phyloP scores from a whole-genome alignment of 37 sponge, comb jelly and placozoan species.

The Spongilla lacustris region DNA sequence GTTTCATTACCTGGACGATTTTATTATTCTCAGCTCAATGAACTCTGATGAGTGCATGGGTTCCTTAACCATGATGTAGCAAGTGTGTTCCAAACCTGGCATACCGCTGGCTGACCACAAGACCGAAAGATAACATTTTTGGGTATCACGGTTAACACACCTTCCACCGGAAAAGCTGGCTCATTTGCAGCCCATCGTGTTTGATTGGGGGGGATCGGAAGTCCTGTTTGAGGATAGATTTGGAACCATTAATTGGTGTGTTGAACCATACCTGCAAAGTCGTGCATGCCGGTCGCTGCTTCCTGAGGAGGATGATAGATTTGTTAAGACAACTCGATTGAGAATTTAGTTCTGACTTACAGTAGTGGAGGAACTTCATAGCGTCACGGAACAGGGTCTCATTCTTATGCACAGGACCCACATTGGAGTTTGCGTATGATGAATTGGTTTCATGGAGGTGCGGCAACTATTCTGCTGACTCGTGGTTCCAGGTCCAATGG shows the following conservation, averaged over 20 bases:
- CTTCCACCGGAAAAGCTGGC: slow-evolving; percentile 48
- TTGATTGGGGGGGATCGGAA: slow-evolving; percentile 6
- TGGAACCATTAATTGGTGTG: slow-evolving; percentile 26
- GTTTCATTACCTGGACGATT: slow-evolving; percentile 44
- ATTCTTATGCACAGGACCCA: background rate
- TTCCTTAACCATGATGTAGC: background rate
- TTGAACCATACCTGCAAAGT: slow-evolving; percentile 46
- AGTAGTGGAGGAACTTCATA: slow-evolving; percentile 25
- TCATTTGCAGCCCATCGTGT: background rate
- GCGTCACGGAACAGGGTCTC: slow-evolving; percentile 11
- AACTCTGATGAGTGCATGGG: background rate
- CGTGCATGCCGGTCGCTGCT: slow-evolving; percentile 16
- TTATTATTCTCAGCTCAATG: background rate
- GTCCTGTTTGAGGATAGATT: background rate
- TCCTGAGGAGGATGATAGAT: background rate
- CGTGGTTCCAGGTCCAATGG: slow-evolving; percentile 19
- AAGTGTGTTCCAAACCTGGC: background rate
- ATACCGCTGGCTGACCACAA: slow-evolving; percentile 43
- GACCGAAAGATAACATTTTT: slow-evolving; percentile 20
- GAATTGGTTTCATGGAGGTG: slow-evolving; percentile 27
- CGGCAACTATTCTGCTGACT: background rate
- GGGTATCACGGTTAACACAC: slow-evolving; percentile 38
- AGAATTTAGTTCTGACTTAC: slow-evolving; percentile 5
- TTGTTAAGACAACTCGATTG: background rate
- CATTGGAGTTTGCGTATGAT: background rate